phyloP scores from a whole-genome alignment of 2,113 vertebrate genomes.

The Rhinogobius similis region DNA sequence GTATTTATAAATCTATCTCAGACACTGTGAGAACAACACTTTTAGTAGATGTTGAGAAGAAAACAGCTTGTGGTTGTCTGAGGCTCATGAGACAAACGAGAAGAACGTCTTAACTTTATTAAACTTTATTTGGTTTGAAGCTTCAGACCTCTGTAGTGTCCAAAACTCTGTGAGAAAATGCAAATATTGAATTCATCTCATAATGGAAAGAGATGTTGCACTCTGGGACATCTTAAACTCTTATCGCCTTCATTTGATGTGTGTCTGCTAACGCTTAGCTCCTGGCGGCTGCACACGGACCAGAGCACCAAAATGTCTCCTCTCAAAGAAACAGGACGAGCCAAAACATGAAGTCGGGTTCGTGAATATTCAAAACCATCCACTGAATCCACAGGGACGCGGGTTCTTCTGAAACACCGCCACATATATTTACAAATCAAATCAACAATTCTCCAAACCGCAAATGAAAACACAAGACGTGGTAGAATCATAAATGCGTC shows the following conservation, averaged over 20 bases:
- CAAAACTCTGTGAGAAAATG: too few relatives aligned
- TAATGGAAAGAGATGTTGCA: neutral
- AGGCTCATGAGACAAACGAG: too few relatives aligned
- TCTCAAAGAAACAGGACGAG: constrained; percentile 3
- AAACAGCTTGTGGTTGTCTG: too few relatives aligned
- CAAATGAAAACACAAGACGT: constrained; percentile 30
- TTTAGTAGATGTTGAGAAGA: too few relatives aligned
- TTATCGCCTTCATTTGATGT: constrained; percentile 6
- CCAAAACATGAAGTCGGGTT: constrained; percentile 48
- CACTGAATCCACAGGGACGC: neutral
- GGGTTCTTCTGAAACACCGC: constrained; percentile 41
- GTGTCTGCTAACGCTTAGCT: constrained; percentile 64
- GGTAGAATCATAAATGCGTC: too few relatives aligned
- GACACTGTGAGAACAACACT: too few relatives aligned
- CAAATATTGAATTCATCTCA: neutral
- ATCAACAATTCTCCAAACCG: constrained; percentile 54
- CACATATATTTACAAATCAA: constrained; percentile 73
- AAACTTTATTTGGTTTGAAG: too few relatives aligned
- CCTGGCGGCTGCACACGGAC: constrained; percentile 63
- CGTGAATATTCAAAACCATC: constrained; percentile 4
- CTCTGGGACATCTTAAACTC: neutral
- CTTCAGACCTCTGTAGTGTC: too few relatives aligned
- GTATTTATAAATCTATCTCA: too few relatives aligned
- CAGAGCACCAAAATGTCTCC: constrained; percentile 32
- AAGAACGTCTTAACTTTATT: too few relatives aligned